Percentiles rank a stretch among this genome's conserved stretches.
phyloP scores from a whole-genome alignment of 2,797 vertebrate genomes.

The Lagocephalus sceleratus region DNA sequence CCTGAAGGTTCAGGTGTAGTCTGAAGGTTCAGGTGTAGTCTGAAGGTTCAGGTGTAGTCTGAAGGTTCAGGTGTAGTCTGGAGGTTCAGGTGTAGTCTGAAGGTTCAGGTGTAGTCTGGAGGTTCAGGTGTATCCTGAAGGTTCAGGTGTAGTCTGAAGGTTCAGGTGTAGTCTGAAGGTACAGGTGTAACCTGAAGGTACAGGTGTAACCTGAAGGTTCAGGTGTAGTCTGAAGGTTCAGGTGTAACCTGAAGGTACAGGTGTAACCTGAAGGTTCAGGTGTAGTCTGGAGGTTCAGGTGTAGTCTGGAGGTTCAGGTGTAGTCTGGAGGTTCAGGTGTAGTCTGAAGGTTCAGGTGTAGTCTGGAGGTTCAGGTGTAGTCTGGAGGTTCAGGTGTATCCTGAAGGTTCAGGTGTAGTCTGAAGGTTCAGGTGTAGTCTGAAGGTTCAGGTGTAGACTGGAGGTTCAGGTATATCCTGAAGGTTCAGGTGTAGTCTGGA shows the following conservation, averaged over 20 bases:
- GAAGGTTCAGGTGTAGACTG: not conserved
- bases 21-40: no score
- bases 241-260: conserved; percentile 45
- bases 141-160: not conserved
- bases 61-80: no score
- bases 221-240: no score
- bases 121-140: no score
- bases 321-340: fast-evolving
- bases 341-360: not conserved
- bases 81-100: no score
- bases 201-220: not conserved
- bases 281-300: no score
- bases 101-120: not conserved
- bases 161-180: not conserved
- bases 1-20: not conserved
- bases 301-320: not conserved
- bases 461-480: no score
- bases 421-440: no score
- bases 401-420: not conserved
- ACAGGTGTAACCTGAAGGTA: no score
- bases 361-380: not conserved
- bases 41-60: no score
- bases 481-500: not conserved
- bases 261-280: not conserved
- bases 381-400: no score